phyloP scores from a whole-genome alignment of 2,113 vertebrate genomes.

The Malurus alboscapulatus region DNA sequence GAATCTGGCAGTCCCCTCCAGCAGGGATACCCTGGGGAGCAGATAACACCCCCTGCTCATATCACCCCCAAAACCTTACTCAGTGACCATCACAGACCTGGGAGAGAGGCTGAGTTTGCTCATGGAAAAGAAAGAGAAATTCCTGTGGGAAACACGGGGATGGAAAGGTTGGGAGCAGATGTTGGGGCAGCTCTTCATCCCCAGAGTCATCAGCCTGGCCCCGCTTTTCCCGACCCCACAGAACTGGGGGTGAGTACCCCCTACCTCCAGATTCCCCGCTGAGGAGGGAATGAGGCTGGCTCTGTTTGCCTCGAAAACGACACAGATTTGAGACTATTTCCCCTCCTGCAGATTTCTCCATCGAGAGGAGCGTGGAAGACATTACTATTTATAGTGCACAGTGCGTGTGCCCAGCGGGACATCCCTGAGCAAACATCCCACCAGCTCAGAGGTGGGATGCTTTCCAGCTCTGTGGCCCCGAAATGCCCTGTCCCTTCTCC shows the following conservation, averaged over 20 bases:
- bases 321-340: conserved; percentile 64
- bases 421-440: conserved; percentile 23
- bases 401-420: conserved; percentile 38
- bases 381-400: conserved; percentile 69
- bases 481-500: conserved; percentile 12
- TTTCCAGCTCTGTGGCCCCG: background rate
- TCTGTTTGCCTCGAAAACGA: conserved; percentile 41
- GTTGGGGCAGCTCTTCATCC: background rate
- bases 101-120: background rate
- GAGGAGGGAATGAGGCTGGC: conserved; percentile 43
- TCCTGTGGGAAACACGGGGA: fast-evolving
- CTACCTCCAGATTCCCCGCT: background rate
- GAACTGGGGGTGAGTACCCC: background rate
- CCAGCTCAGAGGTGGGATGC: background rate
- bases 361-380: conserved; percentile 33
- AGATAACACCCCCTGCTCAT: background rate
- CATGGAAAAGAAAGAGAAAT: fast-evolving
- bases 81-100: fast-evolving
- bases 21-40: background rate
- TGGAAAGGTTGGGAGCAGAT: fast-evolving
- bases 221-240: background rate
- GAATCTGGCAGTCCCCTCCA: fast-evolving
- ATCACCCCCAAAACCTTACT: background rate
- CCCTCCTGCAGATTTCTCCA: conserved; percentile 50
- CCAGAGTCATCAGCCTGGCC: background rate